Evolutionary conservation across 37 sponge, comb jelly and placozoan genomes (phyloP).

Genomic region (Spongia lamella): DNA sequence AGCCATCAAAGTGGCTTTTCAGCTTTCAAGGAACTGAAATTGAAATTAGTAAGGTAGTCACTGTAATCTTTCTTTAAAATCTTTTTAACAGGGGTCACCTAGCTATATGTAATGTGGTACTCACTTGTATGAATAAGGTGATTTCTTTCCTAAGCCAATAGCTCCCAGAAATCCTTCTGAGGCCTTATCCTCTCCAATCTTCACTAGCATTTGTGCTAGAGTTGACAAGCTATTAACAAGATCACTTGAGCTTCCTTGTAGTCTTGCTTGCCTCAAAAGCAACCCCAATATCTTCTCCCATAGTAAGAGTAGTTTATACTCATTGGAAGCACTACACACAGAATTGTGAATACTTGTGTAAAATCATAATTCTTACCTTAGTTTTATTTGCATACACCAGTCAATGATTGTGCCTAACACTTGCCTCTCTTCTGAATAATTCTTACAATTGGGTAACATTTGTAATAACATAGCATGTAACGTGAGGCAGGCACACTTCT

Average conservation of each 20-base stretch:
- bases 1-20: no score
- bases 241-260: constrained; percentile 10
- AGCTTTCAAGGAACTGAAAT: no score
- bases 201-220: constrained; percentile 35
- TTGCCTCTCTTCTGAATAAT: constrained; percentile 48
- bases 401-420: constrained; percentile 33
- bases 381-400: constrained; percentile 68
- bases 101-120: not conserved
- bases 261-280: constrained; percentile 59
- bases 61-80: not conserved
- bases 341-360: no score
- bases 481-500: constrained; percentile 21
- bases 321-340: constrained; percentile 24
- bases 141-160: constrained; percentile 85
- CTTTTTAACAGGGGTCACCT: no score
- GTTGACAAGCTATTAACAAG: constrained; percentile 48
- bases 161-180: constrained; percentile 83
- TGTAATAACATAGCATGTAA: constrained; percentile 59
- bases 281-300: constrained; percentile 74
- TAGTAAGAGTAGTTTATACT: constrained; percentile 64
- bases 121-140: constrained; percentile 63
- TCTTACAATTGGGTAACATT: constrained; percentile 46
- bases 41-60: no score
- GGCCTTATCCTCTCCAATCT: constrained; percentile 79
- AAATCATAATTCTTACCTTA: constrained; percentile 68